Evolutionary conservation across 2,888 invertebrate genomes (phyloP).

Genomic region (Morpho deidamia): DNA sequence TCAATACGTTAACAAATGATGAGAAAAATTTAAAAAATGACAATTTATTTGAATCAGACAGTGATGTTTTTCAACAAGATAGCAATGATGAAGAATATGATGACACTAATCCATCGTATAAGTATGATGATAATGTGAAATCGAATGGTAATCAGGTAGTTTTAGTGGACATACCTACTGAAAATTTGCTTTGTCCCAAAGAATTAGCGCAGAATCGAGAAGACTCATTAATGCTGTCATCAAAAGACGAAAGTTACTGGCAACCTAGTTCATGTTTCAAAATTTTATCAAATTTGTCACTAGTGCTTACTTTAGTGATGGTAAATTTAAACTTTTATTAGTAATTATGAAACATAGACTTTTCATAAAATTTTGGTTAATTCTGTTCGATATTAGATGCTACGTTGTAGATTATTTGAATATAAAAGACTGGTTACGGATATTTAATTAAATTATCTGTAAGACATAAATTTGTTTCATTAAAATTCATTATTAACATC

Average conservation of each 20-base stretch:
- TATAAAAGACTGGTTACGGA: slow-evolving; percentile 61
- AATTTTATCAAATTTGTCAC: slow-evolving; percentile 34
- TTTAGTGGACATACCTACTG: slow-evolving; percentile 49
- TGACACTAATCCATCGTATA: slow-evolving; percentile 40
- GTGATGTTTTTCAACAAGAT: slow-evolving; percentile 41
- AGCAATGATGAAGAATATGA: slow-evolving; percentile 44
- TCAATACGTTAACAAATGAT: slow-evolving; percentile 15
- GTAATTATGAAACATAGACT: slow-evolving; percentile 8
- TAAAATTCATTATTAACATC: no score
- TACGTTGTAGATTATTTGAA: slow-evolving; percentile 21
- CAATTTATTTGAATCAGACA: slow-evolving; percentile 37
- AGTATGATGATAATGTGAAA: slow-evolving; percentile 46
- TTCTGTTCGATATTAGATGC: background rate
- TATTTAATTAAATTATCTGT: slow-evolving; percentile 51
- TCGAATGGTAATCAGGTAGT: slow-evolving; percentile 44
- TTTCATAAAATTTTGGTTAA: no score
- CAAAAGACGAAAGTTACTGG: slow-evolving; percentile 65
- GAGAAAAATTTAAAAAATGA: slow-evolving; percentile 29
- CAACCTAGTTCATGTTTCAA: slow-evolving; percentile 42
- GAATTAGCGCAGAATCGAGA: slow-evolving; percentile 52
- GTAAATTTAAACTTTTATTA: slow-evolving; percentile 33
- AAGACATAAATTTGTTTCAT: slow-evolving; percentile 12
- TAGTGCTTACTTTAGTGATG: slow-evolving; percentile 39
- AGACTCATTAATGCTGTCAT: slow-evolving; percentile 66
- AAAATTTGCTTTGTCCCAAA: slow-evolving; percentile 51